Conservation (phyloP, 2,113 vertebrate genomes). For the Pipra filicauda region DNA sequence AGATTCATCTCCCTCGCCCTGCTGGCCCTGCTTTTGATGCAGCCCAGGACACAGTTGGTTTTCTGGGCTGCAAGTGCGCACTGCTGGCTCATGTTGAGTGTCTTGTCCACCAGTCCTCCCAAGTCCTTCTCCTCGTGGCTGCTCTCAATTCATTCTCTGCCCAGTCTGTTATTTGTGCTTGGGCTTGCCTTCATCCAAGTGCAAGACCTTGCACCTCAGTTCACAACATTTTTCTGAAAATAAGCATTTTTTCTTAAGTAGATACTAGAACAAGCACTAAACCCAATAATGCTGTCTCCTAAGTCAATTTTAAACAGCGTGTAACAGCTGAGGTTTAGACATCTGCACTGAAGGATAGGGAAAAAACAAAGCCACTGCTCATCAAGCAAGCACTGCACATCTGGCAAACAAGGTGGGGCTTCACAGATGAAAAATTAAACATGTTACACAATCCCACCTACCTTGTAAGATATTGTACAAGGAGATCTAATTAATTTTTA, state of each 20-base stretch:
- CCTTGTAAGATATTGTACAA: not conserved
- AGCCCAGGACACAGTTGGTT: accelerated
- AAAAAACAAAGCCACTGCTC: not conserved
- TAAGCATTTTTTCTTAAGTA: not conserved
- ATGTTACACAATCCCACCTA: not conserved
- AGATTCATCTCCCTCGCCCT: not conserved
- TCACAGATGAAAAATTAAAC: not conserved
- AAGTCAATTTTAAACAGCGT: not conserved
- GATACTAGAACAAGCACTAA: not conserved
- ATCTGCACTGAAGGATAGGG: not conserved
- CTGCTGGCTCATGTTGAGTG: not conserved
- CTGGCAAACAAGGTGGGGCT: not conserved
- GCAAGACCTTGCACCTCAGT: not conserved
- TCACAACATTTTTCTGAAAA: not conserved
- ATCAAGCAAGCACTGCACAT: not conserved
- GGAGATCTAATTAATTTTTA: not conserved
- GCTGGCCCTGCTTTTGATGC: not conserved
- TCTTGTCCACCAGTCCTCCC: not conserved
- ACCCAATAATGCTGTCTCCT: not conserved
- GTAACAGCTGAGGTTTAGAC: not conserved
- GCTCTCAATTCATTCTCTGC: not conserved
- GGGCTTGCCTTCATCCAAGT: not conserved
- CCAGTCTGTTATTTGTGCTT: not conserved
- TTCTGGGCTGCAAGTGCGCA: not conserved
- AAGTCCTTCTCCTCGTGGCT: not conserved